Percentiles rank a stretch among this genome's conserved stretches.
Conservation (phyloP, 2,888 invertebrate genomes). For the Congeria kusceri region DNA sequence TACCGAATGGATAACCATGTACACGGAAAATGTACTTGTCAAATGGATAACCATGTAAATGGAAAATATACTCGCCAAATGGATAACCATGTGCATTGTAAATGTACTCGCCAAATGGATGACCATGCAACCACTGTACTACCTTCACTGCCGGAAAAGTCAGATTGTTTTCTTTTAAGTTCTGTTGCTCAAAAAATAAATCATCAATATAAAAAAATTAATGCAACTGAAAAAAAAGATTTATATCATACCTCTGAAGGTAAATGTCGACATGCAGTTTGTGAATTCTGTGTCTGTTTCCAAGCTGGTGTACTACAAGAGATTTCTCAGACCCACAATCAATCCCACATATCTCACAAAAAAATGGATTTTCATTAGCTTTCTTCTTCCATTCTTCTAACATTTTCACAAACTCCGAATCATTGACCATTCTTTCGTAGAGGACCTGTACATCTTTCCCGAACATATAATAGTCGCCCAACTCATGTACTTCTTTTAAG, state of each 20-base stretch:
- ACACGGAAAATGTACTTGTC: too few species aligned
- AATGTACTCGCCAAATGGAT: too few species aligned
- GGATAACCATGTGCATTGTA: too few species aligned
- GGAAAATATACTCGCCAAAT: too few species aligned
- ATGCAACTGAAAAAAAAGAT: too few species aligned
- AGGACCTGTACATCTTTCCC: slow-evolving; percentile 13
- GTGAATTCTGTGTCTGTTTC: slow-evolving; percentile 11
- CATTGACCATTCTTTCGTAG: background rate
- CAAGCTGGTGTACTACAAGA: background rate
- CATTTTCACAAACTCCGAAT: background rate
- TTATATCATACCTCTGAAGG: slow-evolving; percentile 14
- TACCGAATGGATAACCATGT: too few species aligned
- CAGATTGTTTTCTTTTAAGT: too few species aligned
- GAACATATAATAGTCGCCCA: slow-evolving; percentile 25
- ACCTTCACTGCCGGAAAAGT: too few species aligned
- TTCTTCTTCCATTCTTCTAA: slow-evolving; percentile 20
- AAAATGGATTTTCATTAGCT: background rate
- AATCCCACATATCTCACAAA: slow-evolving; percentile 14
- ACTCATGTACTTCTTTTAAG: slow-evolving; percentile 18
- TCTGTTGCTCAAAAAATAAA: too few species aligned
- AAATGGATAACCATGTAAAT: too few species aligned
- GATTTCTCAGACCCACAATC: background rate
- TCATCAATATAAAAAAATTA: too few species aligned
- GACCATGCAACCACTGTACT: too few species aligned
- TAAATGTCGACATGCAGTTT: slow-evolving; percentile 14